Conservation (phyloP, 2,797 vertebrate genomes). For the Gymnodraco acuticeps region DNA sequence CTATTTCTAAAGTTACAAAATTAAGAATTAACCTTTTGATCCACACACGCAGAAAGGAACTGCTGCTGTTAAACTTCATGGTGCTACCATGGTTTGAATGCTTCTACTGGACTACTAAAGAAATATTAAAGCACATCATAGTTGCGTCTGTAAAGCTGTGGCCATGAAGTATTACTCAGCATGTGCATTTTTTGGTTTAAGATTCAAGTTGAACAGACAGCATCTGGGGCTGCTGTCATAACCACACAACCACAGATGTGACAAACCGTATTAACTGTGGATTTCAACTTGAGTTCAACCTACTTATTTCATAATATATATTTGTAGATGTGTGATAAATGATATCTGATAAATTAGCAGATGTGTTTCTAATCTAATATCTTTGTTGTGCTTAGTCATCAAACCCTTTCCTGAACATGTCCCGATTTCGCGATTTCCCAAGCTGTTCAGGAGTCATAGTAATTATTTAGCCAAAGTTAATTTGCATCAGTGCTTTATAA, state of each 20-base stretch:
- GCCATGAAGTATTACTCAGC: background rate
- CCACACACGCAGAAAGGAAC: constrained; percentile 33
- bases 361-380: background rate
- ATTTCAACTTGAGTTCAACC: background rate
- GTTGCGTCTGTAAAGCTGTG: constrained; percentile 17
- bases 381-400: background rate
- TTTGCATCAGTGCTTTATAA: background rate
- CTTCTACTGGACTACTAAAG: constrained; percentile 31
- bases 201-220: constrained; percentile 22
- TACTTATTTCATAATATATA: background rate
- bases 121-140: constrained; percentile 19
- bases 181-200: background rate
- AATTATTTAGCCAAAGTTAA: background rate
- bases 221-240: constrained; percentile 10
- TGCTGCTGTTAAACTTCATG: constrained; percentile 45
- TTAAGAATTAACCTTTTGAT: constrained; percentile 39
- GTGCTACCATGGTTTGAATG: constrained; percentile 25
- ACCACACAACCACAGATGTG: constrained; percentile 21
- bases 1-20: constrained; percentile 31
- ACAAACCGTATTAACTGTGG: background rate
- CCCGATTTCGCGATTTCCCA: background rate
- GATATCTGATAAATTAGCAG: background rate
- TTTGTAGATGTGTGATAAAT: background rate
- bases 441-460: background rate
- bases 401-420: background rate